phyloP scores from a whole-genome alignment of 2,888 invertebrate species.

The Scrobipalpa atriplicella region DNA sequence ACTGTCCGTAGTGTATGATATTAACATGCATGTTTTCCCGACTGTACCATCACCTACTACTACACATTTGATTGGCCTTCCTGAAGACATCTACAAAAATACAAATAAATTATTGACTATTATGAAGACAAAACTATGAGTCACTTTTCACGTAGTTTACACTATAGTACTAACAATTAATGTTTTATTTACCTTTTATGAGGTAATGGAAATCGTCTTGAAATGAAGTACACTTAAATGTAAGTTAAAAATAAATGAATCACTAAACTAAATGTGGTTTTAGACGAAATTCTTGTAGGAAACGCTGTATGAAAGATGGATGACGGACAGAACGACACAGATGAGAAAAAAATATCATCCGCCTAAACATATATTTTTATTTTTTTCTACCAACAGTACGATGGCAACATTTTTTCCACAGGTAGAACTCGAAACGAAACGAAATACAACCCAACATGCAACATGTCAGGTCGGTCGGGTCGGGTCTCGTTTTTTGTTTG shows the following conservation, averaged over 20 bases:
- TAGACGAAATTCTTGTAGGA: constrained; percentile 26
- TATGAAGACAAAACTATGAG: constrained; percentile 66
- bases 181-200: constrained; percentile 12
- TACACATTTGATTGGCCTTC: constrained; percentile 95
- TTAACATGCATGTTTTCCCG: constrained; percentile 97
- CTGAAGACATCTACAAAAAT: constrained; percentile 90
- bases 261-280: constrained; percentile 26
- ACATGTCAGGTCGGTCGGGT: neutral
- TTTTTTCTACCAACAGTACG: constrained; percentile 19
- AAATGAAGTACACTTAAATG: constrained; percentile 12
- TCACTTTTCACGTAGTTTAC: constrained; percentile 51
- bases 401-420: neutral
- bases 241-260: constrained; percentile 16
- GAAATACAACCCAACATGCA: neutral
- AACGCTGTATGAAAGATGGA: constrained; percentile 32
- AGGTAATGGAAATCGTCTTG: neutral
- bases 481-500: neutral
- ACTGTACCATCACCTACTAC: constrained; percentile 97
- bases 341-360: neutral
- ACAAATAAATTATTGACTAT: constrained; percentile 39
- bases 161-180: neutral
- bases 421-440: neutral
- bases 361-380: constrained; percentile 7
- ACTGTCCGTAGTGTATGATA: constrained; percentile 96
- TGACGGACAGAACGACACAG: constrained; percentile 23